Evolutionary conservation across 2,113 vertebrate species (phyloP).

Genomic region (Equus przewalskii): DNA sequence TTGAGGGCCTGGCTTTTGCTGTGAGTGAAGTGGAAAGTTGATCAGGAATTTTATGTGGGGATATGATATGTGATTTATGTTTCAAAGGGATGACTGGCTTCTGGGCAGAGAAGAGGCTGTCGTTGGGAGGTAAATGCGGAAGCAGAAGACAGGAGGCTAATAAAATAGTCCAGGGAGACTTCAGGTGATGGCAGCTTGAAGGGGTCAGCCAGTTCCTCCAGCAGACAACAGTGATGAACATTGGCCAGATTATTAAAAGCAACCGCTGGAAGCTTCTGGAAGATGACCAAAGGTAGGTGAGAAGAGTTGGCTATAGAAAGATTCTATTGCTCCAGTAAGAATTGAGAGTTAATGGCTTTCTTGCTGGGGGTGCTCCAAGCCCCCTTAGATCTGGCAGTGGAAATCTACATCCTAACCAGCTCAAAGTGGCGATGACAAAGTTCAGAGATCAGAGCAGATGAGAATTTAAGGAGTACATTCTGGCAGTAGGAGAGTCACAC

Average conservation of each 20-base stretch:
- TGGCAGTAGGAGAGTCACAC: background rate
- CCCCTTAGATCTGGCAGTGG: background rate
- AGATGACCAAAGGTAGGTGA: background rate
- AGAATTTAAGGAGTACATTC: background rate
- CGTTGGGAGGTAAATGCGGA: background rate
- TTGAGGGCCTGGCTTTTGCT: background rate
- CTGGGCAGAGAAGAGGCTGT: background rate
- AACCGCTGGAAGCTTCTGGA: background rate
- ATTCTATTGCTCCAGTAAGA: background rate
- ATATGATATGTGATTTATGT: background rate
- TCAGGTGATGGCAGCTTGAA: background rate
- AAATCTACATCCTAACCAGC: background rate
- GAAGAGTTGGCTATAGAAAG: background rate
- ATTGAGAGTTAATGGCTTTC: background rate
- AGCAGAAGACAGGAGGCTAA: background rate
- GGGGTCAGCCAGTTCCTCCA: background rate
- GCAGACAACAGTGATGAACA: background rate
- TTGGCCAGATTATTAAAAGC: background rate
- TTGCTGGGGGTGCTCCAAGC: background rate
- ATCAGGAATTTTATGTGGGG: background rate
- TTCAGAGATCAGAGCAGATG: background rate
- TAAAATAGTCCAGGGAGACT: background rate
- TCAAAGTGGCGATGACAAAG: background rate
- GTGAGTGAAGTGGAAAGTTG: background rate
- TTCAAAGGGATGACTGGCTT: background rate